phyloP scores from a whole-genome alignment of 2,797 vertebrate genomes.

The Gallinago nigripennis region DNA sequence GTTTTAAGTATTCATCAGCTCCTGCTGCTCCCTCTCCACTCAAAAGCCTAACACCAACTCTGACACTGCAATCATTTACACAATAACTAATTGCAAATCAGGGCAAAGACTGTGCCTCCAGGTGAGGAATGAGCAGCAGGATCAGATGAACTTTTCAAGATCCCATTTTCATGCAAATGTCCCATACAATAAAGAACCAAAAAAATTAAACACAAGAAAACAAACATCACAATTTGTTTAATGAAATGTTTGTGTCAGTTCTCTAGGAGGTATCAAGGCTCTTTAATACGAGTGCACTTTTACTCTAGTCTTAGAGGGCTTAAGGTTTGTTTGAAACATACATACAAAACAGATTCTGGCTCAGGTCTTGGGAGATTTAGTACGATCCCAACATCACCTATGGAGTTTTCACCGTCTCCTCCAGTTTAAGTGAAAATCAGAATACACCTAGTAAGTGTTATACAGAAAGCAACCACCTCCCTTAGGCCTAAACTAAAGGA shows the following conservation, averaged over 20 bases:
- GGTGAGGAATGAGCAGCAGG: background rate
- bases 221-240: background rate
- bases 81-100: background rate
- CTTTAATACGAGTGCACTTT: background rate
- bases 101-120: background rate
- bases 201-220: background rate
- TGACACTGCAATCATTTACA: background rate
- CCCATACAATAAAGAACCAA: background rate
- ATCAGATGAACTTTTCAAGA: background rate
- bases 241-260: background rate
- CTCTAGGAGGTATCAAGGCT: background rate
- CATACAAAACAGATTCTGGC: background rate
- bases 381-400: background rate
- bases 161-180: background rate
- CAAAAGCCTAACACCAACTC: background rate
- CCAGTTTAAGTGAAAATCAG: background rate
- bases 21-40: background rate
- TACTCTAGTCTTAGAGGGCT: background rate
- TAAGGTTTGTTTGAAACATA: background rate
- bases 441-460: background rate
- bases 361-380: background rate
- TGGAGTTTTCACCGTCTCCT: background rate
- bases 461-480: background rate
- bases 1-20: background rate
- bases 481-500: background rate